Base-by-base conservation (phyloP, 1,140 invertebrate species). In the Caenorhabditis latens region DNA sequence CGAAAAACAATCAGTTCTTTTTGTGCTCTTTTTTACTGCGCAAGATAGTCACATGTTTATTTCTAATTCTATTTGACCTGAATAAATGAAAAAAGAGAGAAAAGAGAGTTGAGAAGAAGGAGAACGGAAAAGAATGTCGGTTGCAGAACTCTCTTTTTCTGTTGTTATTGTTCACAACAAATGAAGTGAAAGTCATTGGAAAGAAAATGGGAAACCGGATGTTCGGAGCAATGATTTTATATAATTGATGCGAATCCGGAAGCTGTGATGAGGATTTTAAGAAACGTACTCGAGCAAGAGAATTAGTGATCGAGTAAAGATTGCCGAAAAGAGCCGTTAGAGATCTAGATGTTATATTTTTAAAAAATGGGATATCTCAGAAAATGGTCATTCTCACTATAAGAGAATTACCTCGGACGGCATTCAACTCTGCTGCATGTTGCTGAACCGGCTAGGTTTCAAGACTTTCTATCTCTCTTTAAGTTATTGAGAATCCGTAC, bases 1-100 rank as follows among this genome's bases (percentile, higher is more conserved):
- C 4, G 24, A 24, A 63, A 63, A 63, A 63, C 61, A 63, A 63
- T 63, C 5, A 13, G 19, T 32, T 63, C n/a, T 32, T 63, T 8
- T 58, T 53, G 50, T 53, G 50, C 50, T 58, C 19, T 40, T 63
- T 32, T 63, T 32, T 6, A n/a, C 24, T 63, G 61, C 61, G 61
- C 61, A 40, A 32, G 58, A 24, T 63, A 32, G 61, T 63, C 61
- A 63, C 61, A 63, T 63, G 61, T 63, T 63, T 63, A 13, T 14
- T 21, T 63, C 61, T 63, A 63, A 63, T 63, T 63, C 61, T 63
- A 40, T 63, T 24, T 63, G 61, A 63, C 61, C 61, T 63, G 61
- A 63, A 63, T 63, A 63, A 63, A 63, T 63, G 61, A 21, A 63
- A 63, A 63, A 63, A 14, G 32, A n/a, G 16, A 3, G 16, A 58